Percentiles rank a stretch among this genome's conserved stretches.
Evolutionary conservation across 2,113 vertebrate genomes (phyloP).

Genomic region (Calypte anna): DNA sequence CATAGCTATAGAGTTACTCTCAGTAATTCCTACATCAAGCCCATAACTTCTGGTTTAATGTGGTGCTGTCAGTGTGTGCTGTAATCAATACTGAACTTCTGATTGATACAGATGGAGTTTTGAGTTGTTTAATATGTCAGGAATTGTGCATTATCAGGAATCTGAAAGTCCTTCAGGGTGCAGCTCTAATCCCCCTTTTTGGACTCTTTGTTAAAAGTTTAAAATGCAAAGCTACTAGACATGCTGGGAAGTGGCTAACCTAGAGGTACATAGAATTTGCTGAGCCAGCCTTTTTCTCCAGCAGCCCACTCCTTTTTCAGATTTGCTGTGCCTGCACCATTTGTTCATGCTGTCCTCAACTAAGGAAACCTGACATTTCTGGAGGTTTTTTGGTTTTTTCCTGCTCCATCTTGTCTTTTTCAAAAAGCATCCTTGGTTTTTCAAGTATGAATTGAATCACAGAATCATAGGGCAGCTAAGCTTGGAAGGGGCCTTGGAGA

Average conservation of each 20-base stretch:
- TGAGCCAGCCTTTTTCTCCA: background rate
- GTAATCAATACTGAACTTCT: conserved; percentile 39
- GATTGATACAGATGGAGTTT: background rate
- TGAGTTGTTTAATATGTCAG: conserved; percentile 24
- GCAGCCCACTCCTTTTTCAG: background rate
- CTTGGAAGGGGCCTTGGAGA: no score
- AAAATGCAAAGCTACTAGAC: background rate
- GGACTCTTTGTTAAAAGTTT: background rate
- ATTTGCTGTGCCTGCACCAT: background rate
- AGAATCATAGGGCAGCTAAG: no score
- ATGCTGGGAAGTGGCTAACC: background rate
- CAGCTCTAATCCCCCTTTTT: background rate
- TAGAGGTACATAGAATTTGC: background rate
- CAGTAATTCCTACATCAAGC: conserved; percentile 40
- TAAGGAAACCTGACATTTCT: background rate
- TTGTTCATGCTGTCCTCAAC: background rate
- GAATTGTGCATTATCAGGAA: conserved; percentile 9
- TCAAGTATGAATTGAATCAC: background rate
- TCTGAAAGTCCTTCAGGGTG: conserved; percentile 16
- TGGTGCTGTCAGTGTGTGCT: background rate
- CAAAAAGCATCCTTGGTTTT: background rate
- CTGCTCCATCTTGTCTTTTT: background rate
- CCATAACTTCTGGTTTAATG: conserved; percentile 51
- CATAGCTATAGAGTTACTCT: conserved; percentile 38
- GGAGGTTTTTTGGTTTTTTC: background rate